Evolutionary conservation across 2,888 invertebrate genomes (phyloP).

Genomic region (Heliconius erato): DNA sequence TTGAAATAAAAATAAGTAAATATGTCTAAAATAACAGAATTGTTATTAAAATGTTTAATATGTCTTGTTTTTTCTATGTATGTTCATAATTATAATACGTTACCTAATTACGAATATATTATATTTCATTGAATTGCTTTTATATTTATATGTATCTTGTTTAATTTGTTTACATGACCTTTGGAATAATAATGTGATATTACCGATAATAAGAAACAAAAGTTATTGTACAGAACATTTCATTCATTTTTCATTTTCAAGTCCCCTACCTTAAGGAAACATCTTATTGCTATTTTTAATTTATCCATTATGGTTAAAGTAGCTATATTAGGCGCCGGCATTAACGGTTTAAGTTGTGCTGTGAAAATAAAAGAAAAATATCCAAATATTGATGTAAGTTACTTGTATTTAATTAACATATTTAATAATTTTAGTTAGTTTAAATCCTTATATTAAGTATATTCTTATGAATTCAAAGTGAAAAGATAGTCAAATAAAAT

Average conservation of each 20-base stretch:
- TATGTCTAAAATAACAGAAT: not conserved
- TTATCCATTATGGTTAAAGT: conserved; percentile 68
- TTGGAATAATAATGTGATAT: conserved; percentile 18
- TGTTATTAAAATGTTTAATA: not conserved
- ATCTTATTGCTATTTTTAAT: too few relatives aligned
- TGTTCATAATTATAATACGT: not conserved
- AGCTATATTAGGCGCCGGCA: conserved; percentile 91
- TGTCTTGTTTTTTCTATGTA: not conserved
- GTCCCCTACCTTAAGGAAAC: not conserved
- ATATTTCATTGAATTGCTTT: not conserved
- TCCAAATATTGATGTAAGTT: conserved; percentile 73
- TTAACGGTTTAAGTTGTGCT: conserved; percentile 90
- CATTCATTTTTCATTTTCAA: too few relatives aligned
- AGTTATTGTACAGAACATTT: not conserved
- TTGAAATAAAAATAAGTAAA: too few relatives aligned
- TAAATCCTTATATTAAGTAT: not conserved
- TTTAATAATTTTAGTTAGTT: not conserved
- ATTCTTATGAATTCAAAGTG: not conserved
- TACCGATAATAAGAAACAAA: not conserved
- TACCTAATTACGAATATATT: not conserved
- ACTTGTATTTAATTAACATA: not conserved
- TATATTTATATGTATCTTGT: not conserved
- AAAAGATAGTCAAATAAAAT: not conserved
- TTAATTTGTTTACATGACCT: conserved; percentile 33
- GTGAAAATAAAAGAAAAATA: conserved; percentile 87